A percentile compares a stretch with the other conserved stretches of the same genome.
Conservation (phyloP, 2,797 vertebrate species). For the Propithecus deckenii region DNA sequence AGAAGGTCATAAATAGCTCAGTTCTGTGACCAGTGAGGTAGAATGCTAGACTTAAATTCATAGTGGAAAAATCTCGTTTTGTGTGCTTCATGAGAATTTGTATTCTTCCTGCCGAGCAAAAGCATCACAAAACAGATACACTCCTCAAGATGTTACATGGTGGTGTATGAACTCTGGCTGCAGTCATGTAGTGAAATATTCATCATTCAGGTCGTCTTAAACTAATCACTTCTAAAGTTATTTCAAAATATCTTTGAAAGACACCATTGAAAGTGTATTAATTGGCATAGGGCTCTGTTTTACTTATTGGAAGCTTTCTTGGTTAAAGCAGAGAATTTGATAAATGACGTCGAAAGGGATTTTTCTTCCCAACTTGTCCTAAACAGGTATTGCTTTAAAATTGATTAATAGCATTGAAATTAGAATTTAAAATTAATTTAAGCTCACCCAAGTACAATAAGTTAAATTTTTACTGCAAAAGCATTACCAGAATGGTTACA, state of each 20-base stretch:
- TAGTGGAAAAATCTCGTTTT: slow-evolving; percentile 19
- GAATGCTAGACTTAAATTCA: not conserved
- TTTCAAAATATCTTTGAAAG: not conserved
- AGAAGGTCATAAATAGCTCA: slow-evolving; percentile 58
- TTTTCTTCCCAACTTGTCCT: not conserved
- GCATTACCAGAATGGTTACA: not conserved
- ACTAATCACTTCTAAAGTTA: not conserved
- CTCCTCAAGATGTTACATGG: not conserved
- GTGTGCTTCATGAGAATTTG: slow-evolving; percentile 17
- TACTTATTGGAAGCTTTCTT: not conserved
- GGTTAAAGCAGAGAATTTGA: slow-evolving; percentile 19
- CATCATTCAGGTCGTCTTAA: not conserved
- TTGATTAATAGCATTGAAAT: slow-evolving; percentile 48
- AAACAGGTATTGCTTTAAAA: slow-evolving; percentile 55
- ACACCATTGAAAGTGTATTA: not conserved
- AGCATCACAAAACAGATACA: not conserved
- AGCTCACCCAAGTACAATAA: not conserved
- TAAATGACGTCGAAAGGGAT: not conserved
- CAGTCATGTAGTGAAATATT: not conserved
- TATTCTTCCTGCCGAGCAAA: slow-evolving; percentile 38
- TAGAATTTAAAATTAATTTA: slow-evolving; percentile 34
- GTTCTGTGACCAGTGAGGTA: not conserved
- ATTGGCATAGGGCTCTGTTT: not conserved
- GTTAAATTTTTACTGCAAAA: not conserved
- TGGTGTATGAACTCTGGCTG: not conserved